phyloP scores from a whole-genome alignment of 2,888 invertebrate genomes.

The Alcis repandata region DNA sequence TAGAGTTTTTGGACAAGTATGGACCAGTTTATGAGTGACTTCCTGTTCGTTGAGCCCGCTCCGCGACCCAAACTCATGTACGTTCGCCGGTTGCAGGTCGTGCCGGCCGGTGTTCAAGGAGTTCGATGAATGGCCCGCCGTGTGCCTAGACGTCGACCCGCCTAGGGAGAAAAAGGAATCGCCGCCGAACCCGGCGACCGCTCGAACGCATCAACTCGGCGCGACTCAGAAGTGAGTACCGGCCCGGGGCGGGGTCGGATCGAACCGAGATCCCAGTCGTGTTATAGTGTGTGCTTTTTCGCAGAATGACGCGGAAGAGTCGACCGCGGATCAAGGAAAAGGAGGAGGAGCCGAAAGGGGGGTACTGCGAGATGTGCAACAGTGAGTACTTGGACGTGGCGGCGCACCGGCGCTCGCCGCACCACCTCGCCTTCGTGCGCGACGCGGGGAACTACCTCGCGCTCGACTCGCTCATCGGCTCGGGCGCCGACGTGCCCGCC shows the following conservation, averaged over 20 bases:
- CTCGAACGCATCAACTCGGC: slow-evolving; percentile 54
- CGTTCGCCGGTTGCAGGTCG: slow-evolving; percentile 71
- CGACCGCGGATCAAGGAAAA: slow-evolving; percentile 79
- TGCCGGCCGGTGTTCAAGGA: slow-evolving; percentile 88
- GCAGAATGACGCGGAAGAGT: slow-evolving; percentile 86
- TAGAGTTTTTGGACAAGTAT: slow-evolving; percentile 90
- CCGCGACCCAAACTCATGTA: slow-evolving; percentile 28
- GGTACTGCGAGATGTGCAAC: slow-evolving; percentile 94
- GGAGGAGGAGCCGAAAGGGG: slow-evolving; percentile 82
- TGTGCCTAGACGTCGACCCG: slow-evolving; percentile 78
- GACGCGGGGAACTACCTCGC: slow-evolving; percentile 92
- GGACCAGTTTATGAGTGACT: slow-evolving; percentile 50
- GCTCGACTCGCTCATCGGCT: slow-evolving; percentile 89
- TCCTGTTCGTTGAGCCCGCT: slow-evolving; percentile 42
- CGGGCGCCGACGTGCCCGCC: slow-evolving; percentile 89
- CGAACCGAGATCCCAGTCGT: slow-evolving; percentile 39
- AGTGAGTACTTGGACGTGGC: slow-evolving; percentile 90
- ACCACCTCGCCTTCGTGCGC: slow-evolving; percentile 90
- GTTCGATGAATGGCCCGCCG: slow-evolving; percentile 88
- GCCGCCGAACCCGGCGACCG: slow-evolving; percentile 58
- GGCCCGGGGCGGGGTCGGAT: neutral
- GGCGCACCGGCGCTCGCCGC: slow-evolving; percentile 90
- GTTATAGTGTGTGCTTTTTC: slow-evolving; percentile 48
- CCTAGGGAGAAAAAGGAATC: slow-evolving; percentile 72
- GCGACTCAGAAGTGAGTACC: slow-evolving; percentile 70